Percentiles rank a stretch among this genome's conserved stretches.
Evolutionary conservation across 2,113 vertebrate genomes (phyloP).

Genomic region (Ciconia stormi): DNA sequence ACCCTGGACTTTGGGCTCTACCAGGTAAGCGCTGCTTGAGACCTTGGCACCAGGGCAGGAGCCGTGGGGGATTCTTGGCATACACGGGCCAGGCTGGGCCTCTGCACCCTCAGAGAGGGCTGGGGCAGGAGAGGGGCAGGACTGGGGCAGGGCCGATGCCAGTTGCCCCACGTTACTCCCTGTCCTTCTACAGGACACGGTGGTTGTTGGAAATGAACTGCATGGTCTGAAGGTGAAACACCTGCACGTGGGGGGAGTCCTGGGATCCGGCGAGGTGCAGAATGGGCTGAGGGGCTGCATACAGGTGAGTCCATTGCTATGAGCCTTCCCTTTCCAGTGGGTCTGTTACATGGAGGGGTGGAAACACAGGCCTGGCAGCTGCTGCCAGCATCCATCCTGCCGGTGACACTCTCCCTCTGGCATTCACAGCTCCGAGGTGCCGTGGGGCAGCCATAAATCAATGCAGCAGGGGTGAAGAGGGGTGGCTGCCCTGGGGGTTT

Average conservation of each 20-base stretch:
- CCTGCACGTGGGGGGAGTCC: slow-evolving; percentile 91
- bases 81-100: rapidly evolving
- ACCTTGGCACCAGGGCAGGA: not conserved
- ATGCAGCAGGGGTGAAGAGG: no score
- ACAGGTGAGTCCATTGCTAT: slow-evolving; percentile 80
- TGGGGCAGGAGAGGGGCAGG: not conserved
- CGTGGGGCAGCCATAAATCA: not conserved
- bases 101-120: not conserved
- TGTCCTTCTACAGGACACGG: slow-evolving; percentile 81
- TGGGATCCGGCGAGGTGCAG: slow-evolving; percentile 86
- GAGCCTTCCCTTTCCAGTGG: not conserved
- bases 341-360: not conserved
- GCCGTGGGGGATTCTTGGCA: not conserved
- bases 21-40: slow-evolving; percentile 79
- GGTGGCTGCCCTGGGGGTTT: not conserved
- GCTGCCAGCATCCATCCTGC: not conserved
- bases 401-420: not conserved
- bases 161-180: not conserved
- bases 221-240: slow-evolving; percentile 95
- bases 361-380: not conserved
- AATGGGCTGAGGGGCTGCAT: slow-evolving; percentile 93
- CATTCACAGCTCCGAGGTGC: not conserved
- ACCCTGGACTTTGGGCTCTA: slow-evolving; percentile 92
- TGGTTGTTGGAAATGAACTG: slow-evolving; percentile 91
- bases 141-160: not conserved